Conservation (phyloP, 2,113 vertebrate species). For the Psephotus haematonotus region DNA sequence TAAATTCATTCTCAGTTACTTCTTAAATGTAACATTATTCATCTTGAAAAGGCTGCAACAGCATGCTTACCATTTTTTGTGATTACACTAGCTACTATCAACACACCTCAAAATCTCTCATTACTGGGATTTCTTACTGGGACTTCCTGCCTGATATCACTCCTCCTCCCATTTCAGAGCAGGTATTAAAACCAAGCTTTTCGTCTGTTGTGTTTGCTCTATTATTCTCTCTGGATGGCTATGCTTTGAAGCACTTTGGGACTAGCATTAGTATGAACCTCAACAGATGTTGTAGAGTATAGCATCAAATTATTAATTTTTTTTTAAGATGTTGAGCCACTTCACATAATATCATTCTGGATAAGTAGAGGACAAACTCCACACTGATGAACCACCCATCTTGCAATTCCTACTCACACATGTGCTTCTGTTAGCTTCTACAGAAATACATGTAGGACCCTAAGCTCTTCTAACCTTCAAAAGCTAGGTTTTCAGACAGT, state of each 20-base stretch:
- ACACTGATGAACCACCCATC: background rate
- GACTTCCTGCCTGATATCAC: background rate
- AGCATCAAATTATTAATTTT: background rate
- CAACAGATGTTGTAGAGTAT: background rate
- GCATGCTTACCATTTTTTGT: background rate
- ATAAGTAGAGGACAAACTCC: background rate
- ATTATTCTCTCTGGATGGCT: background rate
- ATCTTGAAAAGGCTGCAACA: conserved; percentile 51
- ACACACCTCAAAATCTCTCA: conserved; percentile 49
- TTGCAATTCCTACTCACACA: background rate
- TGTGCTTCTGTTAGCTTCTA: background rate
- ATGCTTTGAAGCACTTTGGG: background rate
- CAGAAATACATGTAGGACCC: background rate
- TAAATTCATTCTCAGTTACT: conserved; percentile 54
- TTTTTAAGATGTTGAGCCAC: background rate
- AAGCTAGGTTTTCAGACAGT: background rate
- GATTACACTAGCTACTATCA: conserved; percentile 2
- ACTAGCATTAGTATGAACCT: background rate
- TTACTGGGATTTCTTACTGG: background rate
- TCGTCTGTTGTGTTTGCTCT: background rate
- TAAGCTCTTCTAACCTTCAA: background rate
- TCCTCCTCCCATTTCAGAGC: background rate
- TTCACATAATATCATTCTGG: background rate
- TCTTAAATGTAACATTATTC: conserved; percentile 68
- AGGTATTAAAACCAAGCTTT: background rate